phyloP scores from a whole-genome alignment of 2,797 vertebrate genomes.

The Schizopygopsis pylzovi region DNA sequence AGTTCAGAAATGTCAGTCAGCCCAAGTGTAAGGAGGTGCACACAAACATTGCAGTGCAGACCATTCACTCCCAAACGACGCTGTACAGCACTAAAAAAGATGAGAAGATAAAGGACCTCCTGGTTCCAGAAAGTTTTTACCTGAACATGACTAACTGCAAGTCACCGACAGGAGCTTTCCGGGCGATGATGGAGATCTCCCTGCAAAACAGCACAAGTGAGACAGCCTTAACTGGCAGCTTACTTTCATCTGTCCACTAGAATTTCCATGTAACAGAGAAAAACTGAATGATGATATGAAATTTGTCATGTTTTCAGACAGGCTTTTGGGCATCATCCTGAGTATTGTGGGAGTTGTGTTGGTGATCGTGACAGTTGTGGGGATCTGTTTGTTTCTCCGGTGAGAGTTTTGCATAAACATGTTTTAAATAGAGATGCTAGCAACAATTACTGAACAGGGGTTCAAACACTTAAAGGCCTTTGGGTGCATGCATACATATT shows the following conservation, averaged over 20 bases:
- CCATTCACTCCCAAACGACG: conserved; percentile 62
- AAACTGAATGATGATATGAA: not conserved
- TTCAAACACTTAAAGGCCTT: not conserved
- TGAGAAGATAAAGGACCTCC: conserved; percentile 67
- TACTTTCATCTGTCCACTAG: not conserved
- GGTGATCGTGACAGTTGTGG: conserved; percentile 69
- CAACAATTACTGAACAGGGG: not conserved
- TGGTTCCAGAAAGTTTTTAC: conserved; percentile 81
- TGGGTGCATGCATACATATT: not conserved
- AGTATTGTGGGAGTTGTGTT: conserved; percentile 74
- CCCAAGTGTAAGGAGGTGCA: conserved; percentile 77
- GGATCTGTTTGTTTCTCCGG: conserved; percentile 80
- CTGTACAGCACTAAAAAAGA: conserved; percentile 83
- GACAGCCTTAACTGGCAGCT: not conserved
- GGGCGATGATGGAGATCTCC: conserved; percentile 80
- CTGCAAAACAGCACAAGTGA: conserved; percentile 71
- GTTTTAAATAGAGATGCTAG: conserved; percentile 6
- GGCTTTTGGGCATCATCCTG: conserved; percentile 70
- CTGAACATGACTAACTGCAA: conserved; percentile 93
- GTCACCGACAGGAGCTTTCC: conserved; percentile 71
- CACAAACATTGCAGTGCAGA: conserved; percentile 80
- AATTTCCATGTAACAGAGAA: not conserved
- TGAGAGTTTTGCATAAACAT: conserved; percentile 65
- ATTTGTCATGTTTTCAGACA: conserved; percentile 69
- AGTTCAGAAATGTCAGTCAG: conserved; percentile 77